Base-by-base conservation (phyloP, 2,797 vertebrate species). In the Acrossocheilus wenchowensis region DNA sequence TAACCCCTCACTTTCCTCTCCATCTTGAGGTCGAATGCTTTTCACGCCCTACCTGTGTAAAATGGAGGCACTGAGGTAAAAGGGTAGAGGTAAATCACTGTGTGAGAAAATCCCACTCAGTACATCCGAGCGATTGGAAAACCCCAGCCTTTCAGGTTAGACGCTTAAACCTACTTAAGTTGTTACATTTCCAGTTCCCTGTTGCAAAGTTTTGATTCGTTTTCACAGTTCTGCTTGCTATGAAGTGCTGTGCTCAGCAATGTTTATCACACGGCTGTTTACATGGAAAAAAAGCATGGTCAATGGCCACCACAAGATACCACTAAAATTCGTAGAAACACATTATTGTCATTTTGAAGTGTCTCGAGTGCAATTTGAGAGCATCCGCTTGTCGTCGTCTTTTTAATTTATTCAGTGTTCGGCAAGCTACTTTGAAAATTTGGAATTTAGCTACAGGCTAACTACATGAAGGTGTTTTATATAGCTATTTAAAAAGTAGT, bases 1-100 rank as follows among this genome's bases (percentile, higher is more conserved):
- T 92, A 94, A 94, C 93, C 92, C 93, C 91, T 92, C 87, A 91
- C 90, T 92, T 89, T 93, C 89, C 84, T 88, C 88, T 87, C 88
- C 87, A 82, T 87, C 89, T 88, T 86, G 85, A 89, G 86, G 91
- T 92, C 69, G 89, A 90, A 88, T 88, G 72, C 84, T 89, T 87
- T 74, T 71, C 69, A 87, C 91, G 88, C 87, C 87, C 88, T 93
- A 92, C 91, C 90, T 88, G 89, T 90, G 48, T 84, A 83, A 78
- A 52, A 90, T 87, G 81, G 91, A 92, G 90, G 90, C 92, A 84
- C 88, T 87, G 90, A 86, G 74, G 64, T 88, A 74, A 89, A 91
- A 36, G 54, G 89, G 87, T 90, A 85, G 90, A 87, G 90, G 88
- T 86, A 86, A 86, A 87, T 90, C 85, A 79, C 26, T 90, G 60